Evolutionary conservation across 1,140 invertebrate genomes (phyloP).

Genomic region (Cydia fagiglandana): DNA sequence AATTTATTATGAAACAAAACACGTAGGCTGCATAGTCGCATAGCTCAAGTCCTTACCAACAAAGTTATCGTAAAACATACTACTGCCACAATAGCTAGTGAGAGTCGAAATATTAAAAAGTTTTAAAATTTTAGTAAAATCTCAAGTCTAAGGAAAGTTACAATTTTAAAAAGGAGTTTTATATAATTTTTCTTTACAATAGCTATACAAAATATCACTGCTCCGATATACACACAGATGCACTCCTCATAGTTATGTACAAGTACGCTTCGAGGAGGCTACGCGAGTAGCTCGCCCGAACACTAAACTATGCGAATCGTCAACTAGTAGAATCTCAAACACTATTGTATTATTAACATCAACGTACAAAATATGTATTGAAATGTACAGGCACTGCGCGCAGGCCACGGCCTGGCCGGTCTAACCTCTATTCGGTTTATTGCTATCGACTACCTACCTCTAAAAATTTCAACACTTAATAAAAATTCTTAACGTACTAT

Average conservation of each 20-base stretch:
- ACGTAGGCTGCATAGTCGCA: slow-evolving; percentile 49
- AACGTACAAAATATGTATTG: slow-evolving; percentile 42
- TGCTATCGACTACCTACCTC: slow-evolving; percentile 66
- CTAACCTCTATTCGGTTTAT: slow-evolving; percentile 53
- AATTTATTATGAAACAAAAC: slow-evolving; percentile 75
- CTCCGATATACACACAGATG: slow-evolving; percentile 69
- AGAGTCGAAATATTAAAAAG: slow-evolving; percentile 52
- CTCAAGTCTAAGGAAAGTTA: slow-evolving; percentile 54
- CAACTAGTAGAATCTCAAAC: slow-evolving; percentile 41
- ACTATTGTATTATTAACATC: slow-evolving; percentile 44
- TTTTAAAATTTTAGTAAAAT: slow-evolving; percentile 50
- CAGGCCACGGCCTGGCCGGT: slow-evolving; percentile 50
- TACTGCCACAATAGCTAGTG: slow-evolving; percentile 61
- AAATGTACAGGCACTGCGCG: slow-evolving; percentile 37
- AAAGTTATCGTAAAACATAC: slow-evolving; percentile 45
- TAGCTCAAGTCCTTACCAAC: slow-evolving; percentile 41
- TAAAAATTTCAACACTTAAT: slow-evolving; percentile 67
- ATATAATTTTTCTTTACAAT: slow-evolving; percentile 46
- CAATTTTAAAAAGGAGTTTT: slow-evolving; percentile 52
- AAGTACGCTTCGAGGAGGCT: slow-evolving; percentile 50
- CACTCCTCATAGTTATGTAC: slow-evolving; percentile 60
- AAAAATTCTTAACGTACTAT: slow-evolving; percentile 53
- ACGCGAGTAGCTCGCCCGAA: slow-evolving; percentile 44
- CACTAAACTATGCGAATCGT: slow-evolving; percentile 41
- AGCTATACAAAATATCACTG: slow-evolving; percentile 72